These are phyloP conservation scores for Empidonax alnorum DNA, from an alignment of 2,113 vertebrate genomes.

Conservation along the genomic window DNA sequence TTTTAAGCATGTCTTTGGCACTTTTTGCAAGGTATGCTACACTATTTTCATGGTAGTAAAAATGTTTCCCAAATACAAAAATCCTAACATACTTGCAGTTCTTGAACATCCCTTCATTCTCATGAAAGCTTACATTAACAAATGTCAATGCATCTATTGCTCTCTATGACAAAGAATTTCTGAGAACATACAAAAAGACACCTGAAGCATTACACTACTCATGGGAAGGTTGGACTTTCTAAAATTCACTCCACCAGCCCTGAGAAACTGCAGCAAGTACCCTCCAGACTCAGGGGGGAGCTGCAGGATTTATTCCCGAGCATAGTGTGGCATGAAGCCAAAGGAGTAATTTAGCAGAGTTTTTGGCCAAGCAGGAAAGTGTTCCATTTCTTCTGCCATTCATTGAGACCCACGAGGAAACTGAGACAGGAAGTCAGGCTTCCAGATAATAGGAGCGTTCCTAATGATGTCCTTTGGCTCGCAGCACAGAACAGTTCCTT, in stretches of 20 bases:
- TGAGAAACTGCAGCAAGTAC: background rate
- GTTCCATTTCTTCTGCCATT: constrained; percentile 55
- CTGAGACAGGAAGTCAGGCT: constrained; percentile 61
- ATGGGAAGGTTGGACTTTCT: background rate
- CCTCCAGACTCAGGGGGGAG: constrained; percentile 35
- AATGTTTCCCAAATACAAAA: background rate
- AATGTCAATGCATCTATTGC: rapidly evolving
- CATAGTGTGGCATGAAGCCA: background rate
- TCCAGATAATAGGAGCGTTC: constrained; percentile 63
- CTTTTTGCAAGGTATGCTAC: background rate
- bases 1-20: background rate
- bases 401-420: constrained; percentile 51
- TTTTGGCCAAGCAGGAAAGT: constrained; percentile 57
- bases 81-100: background rate
- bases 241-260: background rate
- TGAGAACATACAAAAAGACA: background rate
- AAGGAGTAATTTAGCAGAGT: background rate
- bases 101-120: background rate
- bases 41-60: background rate
- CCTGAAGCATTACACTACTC: background rate
- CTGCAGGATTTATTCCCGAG: constrained; percentile 11
- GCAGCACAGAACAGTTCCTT: constrained; percentile 19
- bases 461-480: constrained; percentile 61
- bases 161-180: background rate
- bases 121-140: background rate